These are phyloP conservation scores for Anisognathus igniventris DNA, from an alignment of 2,797 vertebrate genomes.

Conservation along the genomic window DNA sequence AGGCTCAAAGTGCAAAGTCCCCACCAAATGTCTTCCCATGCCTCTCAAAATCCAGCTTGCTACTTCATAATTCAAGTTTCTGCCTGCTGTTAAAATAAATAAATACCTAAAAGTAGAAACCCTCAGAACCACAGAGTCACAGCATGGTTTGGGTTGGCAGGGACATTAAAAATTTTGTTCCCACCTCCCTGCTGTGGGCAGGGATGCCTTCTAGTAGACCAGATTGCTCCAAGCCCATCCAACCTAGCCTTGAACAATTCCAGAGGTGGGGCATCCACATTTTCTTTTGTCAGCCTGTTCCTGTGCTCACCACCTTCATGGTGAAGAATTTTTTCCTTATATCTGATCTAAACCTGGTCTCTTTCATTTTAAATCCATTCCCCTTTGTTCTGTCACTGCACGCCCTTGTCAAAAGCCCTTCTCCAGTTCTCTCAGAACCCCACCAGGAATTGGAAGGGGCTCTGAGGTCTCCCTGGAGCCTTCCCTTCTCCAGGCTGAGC, in stretches of 20 bases:
- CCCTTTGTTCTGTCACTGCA: neutral
- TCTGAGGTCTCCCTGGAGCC: neutral
- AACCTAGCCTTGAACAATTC: neutral
- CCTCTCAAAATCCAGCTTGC: neutral
- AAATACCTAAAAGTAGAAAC: neutral
- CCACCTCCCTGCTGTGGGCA: neutral
- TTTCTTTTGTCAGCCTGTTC: neutral
- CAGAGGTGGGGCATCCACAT: neutral
- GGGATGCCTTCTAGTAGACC: neutral
- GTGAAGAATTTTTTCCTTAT: neutral
- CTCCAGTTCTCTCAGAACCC: neutral
- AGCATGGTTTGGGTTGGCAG: neutral
- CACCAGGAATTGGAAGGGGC: accelerated
- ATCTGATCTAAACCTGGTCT: neutral
- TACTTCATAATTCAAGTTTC: neutral
- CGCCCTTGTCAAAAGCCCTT: neutral
- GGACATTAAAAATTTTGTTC: neutral
- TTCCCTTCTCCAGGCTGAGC: neutral
- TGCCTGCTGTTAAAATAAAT: neutral
- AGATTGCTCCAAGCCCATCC: neutral
- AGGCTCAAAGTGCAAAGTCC: neutral
- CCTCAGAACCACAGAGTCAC: neutral
- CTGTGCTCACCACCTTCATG: neutral
- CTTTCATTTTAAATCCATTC: neutral
- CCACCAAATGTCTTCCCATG: neutral